A percentile compares a stretch with the other conserved stretches of the same genome.
Conservation (phyloP, 2,797 vertebrate species). For the Pogonophryne albipinna region DNA sequence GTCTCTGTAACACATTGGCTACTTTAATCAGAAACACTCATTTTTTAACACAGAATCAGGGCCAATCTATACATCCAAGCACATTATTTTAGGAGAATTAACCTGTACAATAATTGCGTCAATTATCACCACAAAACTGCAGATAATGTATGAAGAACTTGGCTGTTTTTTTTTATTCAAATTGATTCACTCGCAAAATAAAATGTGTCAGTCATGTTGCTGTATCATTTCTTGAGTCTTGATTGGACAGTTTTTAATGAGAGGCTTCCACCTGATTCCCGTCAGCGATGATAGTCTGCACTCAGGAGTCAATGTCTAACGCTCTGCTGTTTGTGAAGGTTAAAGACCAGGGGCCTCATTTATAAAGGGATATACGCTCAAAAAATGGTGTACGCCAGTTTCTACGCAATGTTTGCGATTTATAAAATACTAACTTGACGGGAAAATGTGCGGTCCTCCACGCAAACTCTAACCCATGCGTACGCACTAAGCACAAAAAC, state of each 20-base stretch:
- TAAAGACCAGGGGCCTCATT: conserved; percentile 6
- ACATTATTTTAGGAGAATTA: background rate
- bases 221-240: background rate
- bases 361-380: too few relatives aligned
- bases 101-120: background rate
- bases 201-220: background rate
- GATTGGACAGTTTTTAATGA: background rate
- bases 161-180: background rate
- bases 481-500: too few relatives aligned
- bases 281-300: background rate
- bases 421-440: too few relatives aligned
- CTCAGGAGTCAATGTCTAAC: conserved; percentile 7
- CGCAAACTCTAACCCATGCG: too few relatives aligned
- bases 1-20: background rate
- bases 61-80: background rate
- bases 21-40: background rate
- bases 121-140: background rate
- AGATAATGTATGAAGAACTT: background rate
- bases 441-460: too few relatives aligned
- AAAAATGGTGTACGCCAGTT: too few relatives aligned
- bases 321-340: conserved; percentile 25
- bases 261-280: conserved; percentile 3
- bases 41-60: background rate
- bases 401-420: too few relatives aligned
- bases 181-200: background rate